These are phyloP conservation scores for Papilio elwesi DNA, from an alignment of 2,888 invertebrate genomes.

Conservation along the genomic window DNA sequence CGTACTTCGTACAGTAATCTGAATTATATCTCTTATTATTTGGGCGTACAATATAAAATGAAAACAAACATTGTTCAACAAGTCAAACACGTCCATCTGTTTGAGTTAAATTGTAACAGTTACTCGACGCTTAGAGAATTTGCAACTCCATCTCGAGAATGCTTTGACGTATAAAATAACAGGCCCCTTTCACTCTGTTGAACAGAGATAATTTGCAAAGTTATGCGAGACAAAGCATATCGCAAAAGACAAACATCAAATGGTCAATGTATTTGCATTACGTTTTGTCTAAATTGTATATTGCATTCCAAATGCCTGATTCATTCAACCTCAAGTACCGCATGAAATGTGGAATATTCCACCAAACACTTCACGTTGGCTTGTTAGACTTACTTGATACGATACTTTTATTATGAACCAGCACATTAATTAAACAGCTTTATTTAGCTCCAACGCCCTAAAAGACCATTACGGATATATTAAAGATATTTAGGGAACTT, in stretches of 20 bases:
- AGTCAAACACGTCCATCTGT: constrained; percentile 1
- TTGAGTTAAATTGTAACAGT: constrained; percentile 7
- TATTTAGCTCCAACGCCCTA: too few species aligned
- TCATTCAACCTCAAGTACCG: neutral
- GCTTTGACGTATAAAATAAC: constrained; percentile 19
- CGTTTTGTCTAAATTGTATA: neutral
- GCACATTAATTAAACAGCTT: too few species aligned
- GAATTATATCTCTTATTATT: neutral
- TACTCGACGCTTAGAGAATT: neutral
- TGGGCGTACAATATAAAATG: neutral
- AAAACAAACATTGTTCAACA: neutral
- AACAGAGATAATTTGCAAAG: constrained; percentile 7
- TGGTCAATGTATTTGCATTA: neutral
- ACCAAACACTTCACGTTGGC: too few species aligned
- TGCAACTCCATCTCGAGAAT: constrained; percentile 13
- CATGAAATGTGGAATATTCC: too few species aligned
- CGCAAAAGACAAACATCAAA: neutral
- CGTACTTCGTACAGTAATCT: too few species aligned
- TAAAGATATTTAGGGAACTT: too few species aligned
- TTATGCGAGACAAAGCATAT: neutral
- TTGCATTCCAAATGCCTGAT: neutral
- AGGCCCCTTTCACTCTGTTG: constrained; percentile 11
- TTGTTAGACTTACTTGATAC: too few species aligned
- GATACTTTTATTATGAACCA: too few species aligned
- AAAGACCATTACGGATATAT: too few species aligned